Evolutionary conservation across 1,140 invertebrate genomes (phyloP), one percentile per base, ranked within the genome.

Genomic region (Leptopilina boulardi): DNA sequence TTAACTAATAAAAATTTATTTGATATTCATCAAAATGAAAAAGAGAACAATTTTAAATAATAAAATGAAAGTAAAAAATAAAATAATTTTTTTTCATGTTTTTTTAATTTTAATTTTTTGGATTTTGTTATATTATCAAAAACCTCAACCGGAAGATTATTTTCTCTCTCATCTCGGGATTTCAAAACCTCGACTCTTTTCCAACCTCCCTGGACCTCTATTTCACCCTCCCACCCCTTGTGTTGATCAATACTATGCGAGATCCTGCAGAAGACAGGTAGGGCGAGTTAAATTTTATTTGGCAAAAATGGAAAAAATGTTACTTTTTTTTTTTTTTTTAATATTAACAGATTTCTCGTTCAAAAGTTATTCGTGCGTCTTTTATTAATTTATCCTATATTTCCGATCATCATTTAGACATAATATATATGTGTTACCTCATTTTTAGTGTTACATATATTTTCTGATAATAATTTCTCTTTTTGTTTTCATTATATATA

Each of bases 161-260:
- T 44, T 8, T 41, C 30, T 6, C 70, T 11, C 6, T 23, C 34
- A 9, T 72, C 15, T 5, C 8, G 2, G 9, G 34, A 9, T 9
- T 75, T 11, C 44, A 11, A 66, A 66, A 13, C 13, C 21, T 66
- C 23, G 59, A 66, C 59, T 66, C 59, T 66, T 66, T 66, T 66
- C 15, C 59, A 54, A 15, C 44, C 71, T 71, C 76, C 79, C 81
- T 74, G 85, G 81, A 70, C 80, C 70, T 47, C 80, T 70, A 76
- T 76, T 76, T 70, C 66, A 73, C 73, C 74, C 72, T 71, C 73
- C 51, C 72, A 73, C 70, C 75, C 70, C 75, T 26, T 80, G 23
- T 59, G 81, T 78, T 85, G 82, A 87, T 87, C 86, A 87, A 87
- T 87, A 87, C 85, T 84, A 38, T 38, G 73, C 76, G 74, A 76